phyloP scores from a whole-genome alignment of 2,797 vertebrate genomes.

The Benthosema pterotum region DNA sequence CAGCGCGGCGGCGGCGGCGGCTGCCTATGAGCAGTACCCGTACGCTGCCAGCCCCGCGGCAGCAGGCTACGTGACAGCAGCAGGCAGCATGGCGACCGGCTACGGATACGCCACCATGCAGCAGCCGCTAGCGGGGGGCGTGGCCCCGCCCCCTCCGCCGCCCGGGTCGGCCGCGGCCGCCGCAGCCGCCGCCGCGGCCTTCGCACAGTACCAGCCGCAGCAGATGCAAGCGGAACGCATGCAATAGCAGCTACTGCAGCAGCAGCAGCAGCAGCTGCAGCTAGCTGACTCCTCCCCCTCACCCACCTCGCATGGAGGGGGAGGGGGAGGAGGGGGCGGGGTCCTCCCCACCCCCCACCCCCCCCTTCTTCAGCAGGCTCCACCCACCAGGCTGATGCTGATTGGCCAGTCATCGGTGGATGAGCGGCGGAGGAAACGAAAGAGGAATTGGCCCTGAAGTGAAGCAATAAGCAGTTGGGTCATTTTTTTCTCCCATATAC shows the following conservation, averaged over 20 bases:
- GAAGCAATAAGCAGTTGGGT: neutral
- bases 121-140: conserved; percentile 82
- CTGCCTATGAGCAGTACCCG: conserved; percentile 95
- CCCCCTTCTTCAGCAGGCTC: conserved; percentile 5
- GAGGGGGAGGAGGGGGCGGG: conserved; percentile 5
- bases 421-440: conserved; percentile 49
- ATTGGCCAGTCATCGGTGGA: conserved; percentile 53
- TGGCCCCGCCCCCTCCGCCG: conserved; percentile 49
- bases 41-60: conserved; percentile 92
- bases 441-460: conserved; percentile 53
- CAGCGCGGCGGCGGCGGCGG: conserved; percentile 80
- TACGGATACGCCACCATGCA: conserved; percentile 89
- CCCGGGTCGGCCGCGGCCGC: conserved; percentile 87
- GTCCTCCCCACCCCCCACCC: neutral
- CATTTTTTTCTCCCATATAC: too few species aligned
- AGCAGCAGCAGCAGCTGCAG: conserved; percentile 63
- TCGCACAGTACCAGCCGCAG: conserved; percentile 91
- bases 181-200: conserved; percentile 76
- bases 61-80: conserved; percentile 88
- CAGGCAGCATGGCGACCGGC: conserved; percentile 77
- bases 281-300: conserved; percentile 69
- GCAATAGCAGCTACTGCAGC: conserved; percentile 87
- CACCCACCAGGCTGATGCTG: conserved; percentile 49
- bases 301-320: conserved; percentile 42
- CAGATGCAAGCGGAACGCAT: conserved; percentile 97